Percentiles rank a stretch among this genome's conserved stretches.
Conservation (phyloP, 2,888 invertebrate species). For the Sympetrum striolatum region DNA sequence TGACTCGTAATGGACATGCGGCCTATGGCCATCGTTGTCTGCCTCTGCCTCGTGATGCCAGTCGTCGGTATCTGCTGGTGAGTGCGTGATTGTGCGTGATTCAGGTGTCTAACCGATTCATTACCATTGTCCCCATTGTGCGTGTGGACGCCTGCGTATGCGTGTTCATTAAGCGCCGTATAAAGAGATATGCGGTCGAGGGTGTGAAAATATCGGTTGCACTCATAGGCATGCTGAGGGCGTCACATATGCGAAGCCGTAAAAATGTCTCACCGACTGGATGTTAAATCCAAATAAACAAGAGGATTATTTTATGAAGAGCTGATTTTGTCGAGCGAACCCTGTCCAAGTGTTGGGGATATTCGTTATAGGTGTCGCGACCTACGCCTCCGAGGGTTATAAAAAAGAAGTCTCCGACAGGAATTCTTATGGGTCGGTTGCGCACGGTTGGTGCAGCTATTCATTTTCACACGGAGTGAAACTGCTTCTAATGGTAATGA, state of each 20-base stretch:
- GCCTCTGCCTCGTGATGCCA: slow-evolving; percentile 85
- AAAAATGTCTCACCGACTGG: background rate
- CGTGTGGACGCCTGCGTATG: background rate
- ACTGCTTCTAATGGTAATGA: no score
- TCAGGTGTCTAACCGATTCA: background rate
- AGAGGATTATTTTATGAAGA: background rate
- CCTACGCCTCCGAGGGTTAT: no score
- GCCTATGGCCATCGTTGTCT: slow-evolving; percentile 81
- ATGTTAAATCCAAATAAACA: slow-evolving; percentile 1
- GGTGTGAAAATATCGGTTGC: background rate
- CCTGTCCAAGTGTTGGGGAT: background rate
- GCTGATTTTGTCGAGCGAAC: background rate
- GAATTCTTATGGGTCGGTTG: no score
- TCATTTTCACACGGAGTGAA: no score
- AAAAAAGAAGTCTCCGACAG: no score
- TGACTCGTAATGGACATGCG: slow-evolving; percentile 64
- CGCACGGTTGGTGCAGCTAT: no score
- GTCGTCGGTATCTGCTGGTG: slow-evolving; percentile 89
- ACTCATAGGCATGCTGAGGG: background rate
- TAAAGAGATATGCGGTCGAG: background rate
- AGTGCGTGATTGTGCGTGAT: slow-evolving; percentile 60
- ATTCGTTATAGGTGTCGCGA: background rate
- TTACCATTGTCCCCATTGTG: background rate
- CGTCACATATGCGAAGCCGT: background rate
- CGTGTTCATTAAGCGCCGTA: background rate